Conservation (phyloP, 2,888 invertebrate genomes). For the Megamerina dolium region DNA sequence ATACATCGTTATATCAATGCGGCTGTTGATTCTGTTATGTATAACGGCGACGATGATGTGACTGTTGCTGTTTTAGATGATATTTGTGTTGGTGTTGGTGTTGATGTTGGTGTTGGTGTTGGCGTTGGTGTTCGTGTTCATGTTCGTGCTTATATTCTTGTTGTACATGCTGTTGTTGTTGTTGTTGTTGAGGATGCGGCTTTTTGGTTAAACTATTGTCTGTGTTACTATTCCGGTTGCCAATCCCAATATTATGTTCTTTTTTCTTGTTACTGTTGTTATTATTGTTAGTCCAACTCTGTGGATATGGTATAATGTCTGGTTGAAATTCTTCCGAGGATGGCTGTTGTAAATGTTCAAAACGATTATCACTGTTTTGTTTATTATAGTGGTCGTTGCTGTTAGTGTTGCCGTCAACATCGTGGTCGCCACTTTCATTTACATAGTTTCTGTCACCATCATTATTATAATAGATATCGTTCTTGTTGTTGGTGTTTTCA, state of each 20-base stretch:
- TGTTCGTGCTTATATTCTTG: constrained; percentile 7
- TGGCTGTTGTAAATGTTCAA: constrained; percentile 7
- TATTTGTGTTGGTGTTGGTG: constrained; percentile 5
- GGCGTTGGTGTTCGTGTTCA: constrained; percentile 8
- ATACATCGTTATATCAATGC: not conserved
- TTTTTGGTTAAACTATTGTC: constrained; percentile 9
- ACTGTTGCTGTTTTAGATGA: not conserved
- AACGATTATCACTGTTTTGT: constrained; percentile 12
- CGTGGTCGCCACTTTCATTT: constrained; percentile 8
- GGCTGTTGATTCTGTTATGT: constrained; percentile 1
- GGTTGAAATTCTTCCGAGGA: constrained; percentile 37
- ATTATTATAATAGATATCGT: constrained; percentile 7
- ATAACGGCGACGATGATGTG: not conserved
- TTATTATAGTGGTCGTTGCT: constrained; percentile 15
- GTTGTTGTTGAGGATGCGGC: constrained; percentile 4
- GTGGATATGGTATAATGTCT: constrained; percentile 41
- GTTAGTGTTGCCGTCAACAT: constrained; percentile 7
- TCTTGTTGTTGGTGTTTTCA: constrained; percentile 13
- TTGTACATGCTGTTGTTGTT: not conserved
- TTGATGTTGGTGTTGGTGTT: constrained; percentile 1
- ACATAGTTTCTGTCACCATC: constrained; percentile 9
- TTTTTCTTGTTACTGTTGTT: constrained; percentile 10
- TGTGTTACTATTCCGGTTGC: constrained; percentile 12
- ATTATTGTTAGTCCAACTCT: constrained; percentile 2
- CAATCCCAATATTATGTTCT: constrained; percentile 13